These are phyloP conservation scores for Basileuterus tristriatus DNA, from an alignment of 2,797 vertebrate species.

Conservation along the genomic window DNA sequence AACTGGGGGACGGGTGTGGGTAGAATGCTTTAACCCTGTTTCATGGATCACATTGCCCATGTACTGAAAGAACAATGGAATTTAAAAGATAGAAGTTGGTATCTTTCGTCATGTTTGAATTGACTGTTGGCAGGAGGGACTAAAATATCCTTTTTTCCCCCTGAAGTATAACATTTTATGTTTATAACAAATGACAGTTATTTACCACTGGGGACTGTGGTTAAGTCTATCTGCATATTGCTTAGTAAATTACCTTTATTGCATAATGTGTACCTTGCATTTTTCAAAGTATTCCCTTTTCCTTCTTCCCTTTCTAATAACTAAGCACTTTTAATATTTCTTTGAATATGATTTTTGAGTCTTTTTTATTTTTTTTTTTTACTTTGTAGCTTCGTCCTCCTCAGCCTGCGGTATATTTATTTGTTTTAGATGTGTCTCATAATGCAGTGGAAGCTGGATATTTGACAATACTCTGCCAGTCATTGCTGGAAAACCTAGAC, in stretches of 20 bases:
- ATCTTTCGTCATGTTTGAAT: background rate
- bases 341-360: conserved; percentile 32
- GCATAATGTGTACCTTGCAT: background rate
- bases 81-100: background rate
- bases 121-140: background rate
- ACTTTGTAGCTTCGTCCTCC: conserved; percentile 90
- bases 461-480: conserved; percentile 89
- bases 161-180: background rate
- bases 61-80: background rate
- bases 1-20: background rate
- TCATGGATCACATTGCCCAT: background rate
- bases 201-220: background rate
- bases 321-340: background rate
- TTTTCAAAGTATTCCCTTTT: background rate
- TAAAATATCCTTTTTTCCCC: background rate
- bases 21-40: background rate
- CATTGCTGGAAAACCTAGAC: conserved; percentile 90
- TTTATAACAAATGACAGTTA: background rate
- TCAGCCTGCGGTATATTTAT: conserved; percentile 94
- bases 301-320: background rate
- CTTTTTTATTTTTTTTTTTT: conserved; percentile 4
- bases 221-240: rapidly evolving
- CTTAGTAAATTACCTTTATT: background rate
- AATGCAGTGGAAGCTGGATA: conserved; percentile 95
- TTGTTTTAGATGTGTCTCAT: conserved; percentile 95